Base-by-base conservation (phyloP, 2,888 invertebrate genomes). In the Pristionchus entomophagus region DNA sequence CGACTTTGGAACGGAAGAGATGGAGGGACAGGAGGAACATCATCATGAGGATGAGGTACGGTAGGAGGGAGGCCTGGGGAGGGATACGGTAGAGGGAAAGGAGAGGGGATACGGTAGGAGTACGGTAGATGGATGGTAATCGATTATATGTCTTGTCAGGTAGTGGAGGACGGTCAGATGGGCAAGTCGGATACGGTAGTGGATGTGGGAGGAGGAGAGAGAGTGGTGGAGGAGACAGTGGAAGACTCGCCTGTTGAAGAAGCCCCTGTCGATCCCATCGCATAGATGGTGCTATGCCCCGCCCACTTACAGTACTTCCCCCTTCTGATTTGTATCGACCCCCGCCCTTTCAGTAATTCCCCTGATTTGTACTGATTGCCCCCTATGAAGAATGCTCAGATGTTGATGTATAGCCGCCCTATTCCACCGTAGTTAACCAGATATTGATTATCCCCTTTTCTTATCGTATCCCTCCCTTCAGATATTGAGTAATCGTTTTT, bases 11-110 rank as follows among this genome's bases (percentile, higher is more conserved):
- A 35, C 56, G 6, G 85, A 51, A 12, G 86, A 85, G 29, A 26
- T 38, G 32, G 84, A 84, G 22, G 59, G 83, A 14, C 84, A 86
- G 32, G 86, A 86, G 51, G 82, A 85, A 69, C 35, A 69, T 38
- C 65, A 69, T 22, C 12, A 29, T 1, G 65, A 69, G 65, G 49
- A 49, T 26, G 77, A 77, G 77, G 77, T 77, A 49, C 45, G 77
- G 35, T 45, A n/a, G 41, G n/a, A 5, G 62, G 65, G 19, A 32
- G n/a, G n/a, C n/a, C n/a, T n/a, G n/a, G n/a, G n/a, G n/a, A n/a
- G 1, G n/a, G 38, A 26, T 69, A 38, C 38, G 56, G 85, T 85
- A 19, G 62, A 26, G n/a, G n/a, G 59, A 59, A 59, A 59, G 5
- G 12, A 59, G 2, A 8, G 5, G n/a, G n/a, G 26, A 59, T 59